Evolutionary conservation across 2,888 invertebrate genomes (phyloP).

Genomic region (Archips crataeganus): DNA sequence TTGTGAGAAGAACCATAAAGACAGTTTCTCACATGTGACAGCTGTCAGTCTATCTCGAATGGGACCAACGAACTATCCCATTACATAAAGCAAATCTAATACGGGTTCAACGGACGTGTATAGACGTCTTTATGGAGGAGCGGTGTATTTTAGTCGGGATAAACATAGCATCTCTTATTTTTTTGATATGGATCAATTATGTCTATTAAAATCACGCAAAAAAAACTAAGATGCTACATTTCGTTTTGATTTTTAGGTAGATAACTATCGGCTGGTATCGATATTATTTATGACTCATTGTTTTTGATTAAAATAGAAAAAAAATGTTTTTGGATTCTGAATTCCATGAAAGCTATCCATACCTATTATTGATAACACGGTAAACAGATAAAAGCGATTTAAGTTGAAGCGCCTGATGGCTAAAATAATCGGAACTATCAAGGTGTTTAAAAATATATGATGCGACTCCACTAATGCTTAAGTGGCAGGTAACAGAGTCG

Average conservation of each 20-base stretch:
- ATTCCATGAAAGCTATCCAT: not conserved
- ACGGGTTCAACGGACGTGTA: conserved; percentile 24
- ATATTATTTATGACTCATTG: not conserved
- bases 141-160: conserved; percentile 17
- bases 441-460: too few species aligned
- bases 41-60: conserved; percentile 26
- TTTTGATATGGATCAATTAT: not conserved
- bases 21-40: conserved; percentile 27
- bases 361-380: not conserved
- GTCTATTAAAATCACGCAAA: not conserved
- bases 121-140: conserved; percentile 33
- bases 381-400: not conserved
- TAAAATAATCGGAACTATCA: too few species aligned
- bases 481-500: too few species aligned
- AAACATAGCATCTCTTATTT: not conserved
- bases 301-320: not conserved
- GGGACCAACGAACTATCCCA: conserved; percentile 33
- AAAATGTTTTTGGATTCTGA: not conserved
- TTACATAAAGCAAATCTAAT: conserved; percentile 27
- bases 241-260: not conserved
- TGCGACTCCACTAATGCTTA: too few species aligned
- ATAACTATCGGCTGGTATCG: not conserved
- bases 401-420: not conserved
- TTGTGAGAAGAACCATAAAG: conserved; percentile 34
- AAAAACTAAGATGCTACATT: not conserved